Evolutionary conservation across 2,797 vertebrate genomes (phyloP), one percentile per base, ranked within the genome.

Genomic region (Holocentrus rufus): DNA sequence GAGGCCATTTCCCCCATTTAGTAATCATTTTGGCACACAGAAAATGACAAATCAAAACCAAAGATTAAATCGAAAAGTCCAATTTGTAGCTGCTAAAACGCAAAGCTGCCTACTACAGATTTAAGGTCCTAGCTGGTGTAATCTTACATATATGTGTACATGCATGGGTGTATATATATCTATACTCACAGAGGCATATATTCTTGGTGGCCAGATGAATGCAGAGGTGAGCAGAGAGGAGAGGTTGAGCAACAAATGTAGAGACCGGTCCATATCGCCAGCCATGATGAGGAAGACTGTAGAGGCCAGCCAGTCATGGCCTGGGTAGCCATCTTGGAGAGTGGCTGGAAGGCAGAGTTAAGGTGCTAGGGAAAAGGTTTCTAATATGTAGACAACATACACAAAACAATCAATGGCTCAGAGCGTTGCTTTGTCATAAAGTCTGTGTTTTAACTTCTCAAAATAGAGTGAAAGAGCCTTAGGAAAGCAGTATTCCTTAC

Each of bases 301-400:
- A 78, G 95, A 95, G 0, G 88, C 91, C 92, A 99, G 95, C 98
- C 97, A 98, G 89, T 99, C 97, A 6, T 97, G 92, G 78, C 95
- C 95, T n/a, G 93, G 68, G 59, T 89, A 96, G 60, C 3, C 77
- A 0, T 90, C 92, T 80, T 88, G 95, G 76, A 95, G 91, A 86
- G 91, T 92, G 80, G 86, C 95, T 98, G 92, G 1, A 27, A 13
- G 54, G 4, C 6, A 27, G 50, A 39, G 93, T 96, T 92, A 97
- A 96, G 94, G 94, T 95, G 55, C 5, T 70, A 8, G 36, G 39
- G 39, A 11, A 2, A 13, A 42, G 14, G 42, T 15, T 15, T 44
- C 42, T 14, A 4, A 44, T 13, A 44, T 14, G 13, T 13, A 44
- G 13, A 13, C 13, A 5, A 63, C 15, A 34, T 7, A 52, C 2